Base-by-base conservation (phyloP, 2,888 invertebrate species). In the Hirtodrosophila confusa region DNA sequence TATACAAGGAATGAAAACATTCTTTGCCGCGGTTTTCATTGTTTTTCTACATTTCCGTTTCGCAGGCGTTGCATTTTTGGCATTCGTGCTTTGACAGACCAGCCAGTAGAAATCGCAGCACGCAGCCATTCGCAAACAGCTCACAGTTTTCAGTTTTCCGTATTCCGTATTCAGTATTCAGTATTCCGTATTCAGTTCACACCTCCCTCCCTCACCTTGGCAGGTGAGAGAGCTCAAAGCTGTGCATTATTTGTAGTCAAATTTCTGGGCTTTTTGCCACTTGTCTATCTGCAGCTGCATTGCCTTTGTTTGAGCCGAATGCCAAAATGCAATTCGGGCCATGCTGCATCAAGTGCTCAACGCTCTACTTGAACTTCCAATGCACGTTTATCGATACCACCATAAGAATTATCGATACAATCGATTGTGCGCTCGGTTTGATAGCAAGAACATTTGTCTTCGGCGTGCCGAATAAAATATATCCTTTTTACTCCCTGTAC, bases 21-120 rank as follows among this genome's bases (percentile, higher is more conserved):
- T 85, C 80, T 86, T 86, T 74, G 69, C 62, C 79, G 84, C 66
- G 84, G 84, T 80, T 86, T 79, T 61, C 80, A 79, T 85, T 84
- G 83, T 80, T 86, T 86, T 86, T 84, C 76, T 78, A 74, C 78
- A 72, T 78, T 80, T 72, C 67, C 66, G 71, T 75, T 79, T 67
- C 55, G 67, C 71, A 83, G 72, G 74, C 84, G 74, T 75, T 84
- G 84, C 78, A 79, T 78, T 86, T 85, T 86, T 85, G 80, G 72
- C 72, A 87, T 80, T 77, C 73, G 75, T 71, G 72, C 80, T 82
- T 77, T 78, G 80, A 87, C 77, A 75, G 72, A 24, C 29, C 45
- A 36, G 40, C 58, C 29, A 31, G 49, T 40, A 11, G 24, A 47
- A 57, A 43, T 47, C 51, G 50, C 65, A 53, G 31, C 9, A 35